phyloP scores from a whole-genome alignment of 2,113 vertebrate species.

The Zosterops hypoxanthus region DNA sequence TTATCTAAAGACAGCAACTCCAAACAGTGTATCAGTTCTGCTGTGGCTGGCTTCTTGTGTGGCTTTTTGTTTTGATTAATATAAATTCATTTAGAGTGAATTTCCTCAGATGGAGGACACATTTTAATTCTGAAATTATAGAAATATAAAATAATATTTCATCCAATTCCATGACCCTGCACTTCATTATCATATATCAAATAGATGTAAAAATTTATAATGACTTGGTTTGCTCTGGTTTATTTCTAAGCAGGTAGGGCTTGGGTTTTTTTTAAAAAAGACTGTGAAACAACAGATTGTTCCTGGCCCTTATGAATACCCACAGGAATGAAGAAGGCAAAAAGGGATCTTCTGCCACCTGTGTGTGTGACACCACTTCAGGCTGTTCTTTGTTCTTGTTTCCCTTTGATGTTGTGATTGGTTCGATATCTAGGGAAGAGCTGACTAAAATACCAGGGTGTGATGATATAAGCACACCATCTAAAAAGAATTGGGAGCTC shows the following conservation, averaged over 20 bases:
- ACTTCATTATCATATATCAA: neutral
- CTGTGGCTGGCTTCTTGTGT: neutral
- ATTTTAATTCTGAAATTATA: neutral
- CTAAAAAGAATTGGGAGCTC: neutral
- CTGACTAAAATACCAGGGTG: neutral
- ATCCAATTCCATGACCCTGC: neutral
- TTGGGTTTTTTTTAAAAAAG: neutral
- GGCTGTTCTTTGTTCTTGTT: slow-evolving; percentile 21
- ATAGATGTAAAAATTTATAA: neutral
- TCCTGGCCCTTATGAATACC: neutral
- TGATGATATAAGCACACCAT: neutral
- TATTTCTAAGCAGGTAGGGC: neutral
- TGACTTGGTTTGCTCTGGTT: neutral
- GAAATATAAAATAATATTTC: neutral
- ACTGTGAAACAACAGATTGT: neutral
- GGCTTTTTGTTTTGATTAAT: neutral
- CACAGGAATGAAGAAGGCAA: neutral
- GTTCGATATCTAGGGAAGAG: neutral
- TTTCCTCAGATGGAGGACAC: neutral
- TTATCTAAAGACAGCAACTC: neutral
- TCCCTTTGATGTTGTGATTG: slow-evolving; percentile 16
- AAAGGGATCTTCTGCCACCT: neutral
- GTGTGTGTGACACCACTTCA: neutral
- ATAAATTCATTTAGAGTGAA: neutral
- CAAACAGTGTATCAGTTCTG: neutral